Conservation (phyloP, 2,888 invertebrate species). For the Ptilodon capucinus region DNA sequence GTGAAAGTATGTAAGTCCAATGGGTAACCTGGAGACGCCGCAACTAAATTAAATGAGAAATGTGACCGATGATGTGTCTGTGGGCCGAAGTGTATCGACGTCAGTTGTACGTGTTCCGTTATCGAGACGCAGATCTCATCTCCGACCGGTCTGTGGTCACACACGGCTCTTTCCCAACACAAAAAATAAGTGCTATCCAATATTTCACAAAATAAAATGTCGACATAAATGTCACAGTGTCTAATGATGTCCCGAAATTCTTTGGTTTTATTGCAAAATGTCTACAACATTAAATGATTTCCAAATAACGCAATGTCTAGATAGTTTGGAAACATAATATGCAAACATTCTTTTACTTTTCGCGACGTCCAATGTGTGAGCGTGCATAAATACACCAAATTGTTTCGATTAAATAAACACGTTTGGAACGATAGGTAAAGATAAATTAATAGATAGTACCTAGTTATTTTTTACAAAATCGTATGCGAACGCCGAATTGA, state of each 20-base stretch:
- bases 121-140: not conserved
- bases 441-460: no score
- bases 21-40: no score
- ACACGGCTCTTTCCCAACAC: not conserved
- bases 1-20: no score
- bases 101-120: not conserved
- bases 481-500: no score
- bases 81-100: not conserved
- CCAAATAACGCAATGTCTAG: conserved; percentile 18
- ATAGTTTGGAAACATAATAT: not conserved
- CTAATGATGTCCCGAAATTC: conserved; percentile 30
- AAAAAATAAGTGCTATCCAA: conserved; percentile 3
- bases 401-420: not conserved
- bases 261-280: conserved; percentile 32
- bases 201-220: conserved; percentile 22
- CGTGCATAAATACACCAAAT: no score
- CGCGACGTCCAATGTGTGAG: no score
- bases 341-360: not conserved
- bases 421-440: no score
- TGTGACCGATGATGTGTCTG: no score
- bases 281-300: conserved; percentile 31
- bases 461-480: no score
- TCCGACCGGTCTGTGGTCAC: not conserved
- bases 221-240: conserved; percentile 31
- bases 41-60: no score